These are phyloP conservation scores for Sorex araneus DNA, from an alignment of 2,113 vertebrate species.

Conservation along the genomic window DNA sequence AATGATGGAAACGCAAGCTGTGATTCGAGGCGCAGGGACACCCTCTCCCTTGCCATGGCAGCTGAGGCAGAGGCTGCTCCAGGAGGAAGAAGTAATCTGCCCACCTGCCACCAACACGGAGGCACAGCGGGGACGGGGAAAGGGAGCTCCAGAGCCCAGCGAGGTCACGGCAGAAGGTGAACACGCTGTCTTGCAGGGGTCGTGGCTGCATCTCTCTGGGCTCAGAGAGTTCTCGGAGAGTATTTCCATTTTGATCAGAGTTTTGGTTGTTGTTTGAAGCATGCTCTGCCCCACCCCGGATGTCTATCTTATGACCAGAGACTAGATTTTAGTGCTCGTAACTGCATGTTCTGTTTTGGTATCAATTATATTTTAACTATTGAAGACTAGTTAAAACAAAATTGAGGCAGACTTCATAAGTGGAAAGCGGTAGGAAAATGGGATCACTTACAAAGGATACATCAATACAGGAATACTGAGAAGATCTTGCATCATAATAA, in stretches of 20 bases:
- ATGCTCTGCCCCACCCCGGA: constrained; percentile 23
- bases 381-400: constrained; percentile 45
- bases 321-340: constrained; percentile 27
- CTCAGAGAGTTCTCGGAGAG: background rate
- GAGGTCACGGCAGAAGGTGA: constrained; percentile 16
- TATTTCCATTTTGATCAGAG: constrained; percentile 31
- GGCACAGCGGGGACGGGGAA: background rate
- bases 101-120: background rate
- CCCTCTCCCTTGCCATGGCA: background rate
- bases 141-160: background rate
- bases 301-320: constrained; percentile 42
- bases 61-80: background rate
- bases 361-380: constrained; percentile 61
- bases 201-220: background rate
- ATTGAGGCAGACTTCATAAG: background rate
- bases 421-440: background rate
- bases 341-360: constrained; percentile 18
- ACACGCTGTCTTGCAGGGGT: background rate
- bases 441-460: background rate
- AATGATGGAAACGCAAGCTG: background rate
- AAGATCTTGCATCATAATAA: background rate
- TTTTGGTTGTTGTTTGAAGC: background rate
- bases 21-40: background rate
- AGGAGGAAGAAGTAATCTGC: constrained; percentile 1
- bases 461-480: background rate